Percentiles rank a stretch among this genome's conserved stretches.
Evolutionary conservation across 2,797 vertebrate species (phyloP).

Genomic region (Oreochromis mossambicus): DNA sequence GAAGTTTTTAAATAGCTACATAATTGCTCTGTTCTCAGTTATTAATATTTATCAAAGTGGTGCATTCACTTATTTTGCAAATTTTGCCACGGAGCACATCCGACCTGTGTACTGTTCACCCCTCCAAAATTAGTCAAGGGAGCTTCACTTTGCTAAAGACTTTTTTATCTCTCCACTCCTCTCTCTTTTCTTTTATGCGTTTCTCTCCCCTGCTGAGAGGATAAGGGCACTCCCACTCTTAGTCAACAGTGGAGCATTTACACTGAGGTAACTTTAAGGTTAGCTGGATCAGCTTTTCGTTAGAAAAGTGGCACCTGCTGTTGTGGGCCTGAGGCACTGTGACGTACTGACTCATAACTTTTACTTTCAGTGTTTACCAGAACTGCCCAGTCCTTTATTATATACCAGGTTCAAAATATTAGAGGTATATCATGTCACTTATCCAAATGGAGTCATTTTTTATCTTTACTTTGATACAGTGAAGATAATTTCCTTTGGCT

Average conservation of each 20-base stretch:
- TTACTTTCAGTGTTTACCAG: conserved; percentile 23
- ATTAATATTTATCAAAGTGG: neutral
- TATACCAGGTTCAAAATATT: neutral
- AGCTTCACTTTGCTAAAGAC: conserved; percentile 34
- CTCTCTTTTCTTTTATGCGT: conserved; percentile 8
- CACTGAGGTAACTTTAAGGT: conserved; percentile 52
- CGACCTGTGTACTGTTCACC: conserved; percentile 54
- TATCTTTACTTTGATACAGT: neutral
- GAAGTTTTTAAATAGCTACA: neutral
- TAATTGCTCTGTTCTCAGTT: neutral
- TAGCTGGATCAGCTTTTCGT: conserved; percentile 56
- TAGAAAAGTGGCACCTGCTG: conserved; percentile 30
- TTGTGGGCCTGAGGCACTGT: conserved; percentile 10
- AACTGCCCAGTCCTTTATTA: neutral
- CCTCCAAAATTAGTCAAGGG: conserved; percentile 42
- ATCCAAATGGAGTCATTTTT: neutral
- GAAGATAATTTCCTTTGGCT: conserved; percentile 25
- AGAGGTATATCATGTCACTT: neutral
- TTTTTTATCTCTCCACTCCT: conserved; percentile 36
- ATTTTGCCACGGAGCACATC: conserved; percentile 33
- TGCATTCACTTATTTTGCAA: conserved; percentile 11
- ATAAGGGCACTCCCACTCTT: conserved; percentile 45
- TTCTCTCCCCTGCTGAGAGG: conserved; percentile 37
- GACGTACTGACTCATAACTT: conserved; percentile 17
- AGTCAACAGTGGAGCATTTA: conserved; percentile 40